These are phyloP conservation scores for Lucilia cuprina DNA, from an alignment of 1,140 invertebrate genomes.

Conservation along the genomic window DNA sequence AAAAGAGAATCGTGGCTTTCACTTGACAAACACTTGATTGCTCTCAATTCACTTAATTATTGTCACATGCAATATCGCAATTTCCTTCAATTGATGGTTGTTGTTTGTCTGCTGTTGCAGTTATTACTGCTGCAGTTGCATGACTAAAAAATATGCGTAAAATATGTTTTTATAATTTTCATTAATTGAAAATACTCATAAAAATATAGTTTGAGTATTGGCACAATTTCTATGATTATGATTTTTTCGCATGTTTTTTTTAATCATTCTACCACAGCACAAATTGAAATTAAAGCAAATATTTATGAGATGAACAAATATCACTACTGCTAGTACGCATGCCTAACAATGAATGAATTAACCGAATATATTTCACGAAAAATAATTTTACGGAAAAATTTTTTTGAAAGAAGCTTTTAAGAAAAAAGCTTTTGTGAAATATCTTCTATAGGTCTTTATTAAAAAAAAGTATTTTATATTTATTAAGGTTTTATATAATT, in stretches of 20 bases:
- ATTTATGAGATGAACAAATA: slow-evolving; percentile 19
- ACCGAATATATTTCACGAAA: too few relatives aligned
- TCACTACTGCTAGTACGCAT: too few relatives aligned
- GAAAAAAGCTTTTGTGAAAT: too few relatives aligned
- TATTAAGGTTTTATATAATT: too few relatives aligned
- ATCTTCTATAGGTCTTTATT: too few relatives aligned
- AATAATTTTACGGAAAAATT: too few relatives aligned
- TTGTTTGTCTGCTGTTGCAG: neutral
- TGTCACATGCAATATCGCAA: neutral
- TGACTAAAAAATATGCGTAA: neutral
- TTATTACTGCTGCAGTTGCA: neutral
- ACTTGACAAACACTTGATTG: neutral
- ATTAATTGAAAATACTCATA: slow-evolving; percentile 31
- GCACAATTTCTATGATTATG: neutral
- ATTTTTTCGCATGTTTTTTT: neutral
- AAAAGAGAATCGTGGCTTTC: too few relatives aligned
- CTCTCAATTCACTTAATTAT: slow-evolving; percentile 11
- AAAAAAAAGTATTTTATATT: too few relatives aligned
- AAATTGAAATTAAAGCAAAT: slow-evolving; percentile 21
- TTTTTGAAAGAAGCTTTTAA: too few relatives aligned
- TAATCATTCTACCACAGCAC: neutral
- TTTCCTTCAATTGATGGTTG: neutral
- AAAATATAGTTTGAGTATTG: slow-evolving; percentile 28
- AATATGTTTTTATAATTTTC: slow-evolving; percentile 24
- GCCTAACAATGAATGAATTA: too few relatives aligned